Evolutionary conservation across 2,113 vertebrate genomes (phyloP), one percentile per base, ranked within the genome.

Genomic region (Parus major): DNA sequence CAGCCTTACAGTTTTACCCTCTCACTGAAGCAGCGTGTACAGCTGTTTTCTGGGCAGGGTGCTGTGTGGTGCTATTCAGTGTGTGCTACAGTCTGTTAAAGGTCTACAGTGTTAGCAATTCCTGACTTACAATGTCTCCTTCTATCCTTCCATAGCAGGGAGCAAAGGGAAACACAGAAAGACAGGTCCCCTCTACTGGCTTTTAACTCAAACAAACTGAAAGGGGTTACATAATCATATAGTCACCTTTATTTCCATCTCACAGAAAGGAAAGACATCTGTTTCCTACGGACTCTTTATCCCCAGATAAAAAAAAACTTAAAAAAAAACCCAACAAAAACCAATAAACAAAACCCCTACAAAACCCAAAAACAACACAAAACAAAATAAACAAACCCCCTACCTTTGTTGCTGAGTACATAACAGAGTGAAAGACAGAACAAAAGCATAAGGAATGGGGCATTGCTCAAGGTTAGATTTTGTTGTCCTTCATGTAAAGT

Each of bases 161-260:
- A 56, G 12, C 7, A 7, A 68, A 53, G 21, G 13, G 29, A 84
- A 91, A 41, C 24, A 10, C 8, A 23, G 16, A 91, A 90, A 57
- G 71, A n/a, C 15, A 42, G 18, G 31, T 60, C 27, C 9, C 9
- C 0, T 2, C 39, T 33, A 13, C 47, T 23, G 22, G 5, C n/a
- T 92, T 88, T 82, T 69, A 57, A 42, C 5, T 8, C 39, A 66
- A 59, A 61, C 29, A 53, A 36, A 53, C 49, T 21, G 22, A 47
- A 76, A 52, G 7, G 5, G 8, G 10, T 64, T 47, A 42, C n/a
- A 23, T 1, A 64, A 47, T 16, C 47, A 33, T 36, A 22, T 0
- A 44, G 33, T 12, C 29, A 35, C 53, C 31, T 85, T 63, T 39
- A 23, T 23, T 61, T 91, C 35, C 56, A 75, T 27, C 42, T 46